phyloP scores from a whole-genome alignment of 2,888 invertebrate genomes.

The Protula sp. region DNA sequence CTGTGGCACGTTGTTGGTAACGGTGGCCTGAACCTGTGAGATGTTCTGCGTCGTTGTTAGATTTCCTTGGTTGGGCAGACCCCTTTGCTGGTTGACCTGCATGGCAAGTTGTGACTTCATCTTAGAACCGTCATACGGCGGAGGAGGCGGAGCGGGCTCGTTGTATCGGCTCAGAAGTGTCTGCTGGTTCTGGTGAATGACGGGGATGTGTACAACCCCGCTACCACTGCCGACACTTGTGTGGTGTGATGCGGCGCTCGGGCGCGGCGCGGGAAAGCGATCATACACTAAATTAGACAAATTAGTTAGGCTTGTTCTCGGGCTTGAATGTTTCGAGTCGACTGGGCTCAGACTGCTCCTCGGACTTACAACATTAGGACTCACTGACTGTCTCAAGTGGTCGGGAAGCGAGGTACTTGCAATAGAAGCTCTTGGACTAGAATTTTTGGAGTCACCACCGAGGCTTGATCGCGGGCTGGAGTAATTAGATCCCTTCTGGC shows the following conservation, averaged over 20 bases:
- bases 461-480: conserved; percentile 19
- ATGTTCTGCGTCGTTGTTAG: background rate
- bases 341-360: conserved; percentile 52
- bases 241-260: conserved; percentile 40
- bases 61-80: background rate
- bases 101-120: conserved; percentile 11
- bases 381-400: conserved; percentile 14
- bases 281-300: conserved; percentile 28
- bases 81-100: background rate
- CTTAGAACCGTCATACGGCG: conserved; percentile 18
- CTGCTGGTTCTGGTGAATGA: background rate
- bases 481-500: conserved; percentile 18
- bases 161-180: conserved; percentile 22
- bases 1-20: background rate
- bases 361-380: conserved; percentile 15
- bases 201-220: background rate
- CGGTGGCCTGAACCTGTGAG: background rate
- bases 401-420: conserved; percentile 18
- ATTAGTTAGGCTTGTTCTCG: conserved; percentile 44
- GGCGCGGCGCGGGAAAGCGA: conserved; percentile 53
- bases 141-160: conserved; percentile 24
- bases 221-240: too few species aligned
- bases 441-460: background rate
- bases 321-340: conserved; percentile 57
- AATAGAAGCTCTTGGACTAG: conserved; percentile 10